Evolutionary conservation across 2,888 invertebrate species (phyloP), one percentile per base, ranked within the genome.

Genomic region (Metacarcinus magister): DNA sequence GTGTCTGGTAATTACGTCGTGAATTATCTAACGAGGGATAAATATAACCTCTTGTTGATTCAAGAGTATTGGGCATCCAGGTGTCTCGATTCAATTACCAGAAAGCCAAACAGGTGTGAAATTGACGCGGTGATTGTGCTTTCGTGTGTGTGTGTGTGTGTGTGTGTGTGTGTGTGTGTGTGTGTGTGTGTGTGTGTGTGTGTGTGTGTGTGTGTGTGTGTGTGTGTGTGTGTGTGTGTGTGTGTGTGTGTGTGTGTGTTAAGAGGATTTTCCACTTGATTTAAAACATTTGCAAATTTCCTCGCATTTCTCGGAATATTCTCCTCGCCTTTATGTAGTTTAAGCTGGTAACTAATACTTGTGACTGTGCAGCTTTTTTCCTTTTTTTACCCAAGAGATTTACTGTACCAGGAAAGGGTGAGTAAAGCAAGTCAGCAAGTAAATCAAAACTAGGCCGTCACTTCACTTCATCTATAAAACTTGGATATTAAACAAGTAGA

Each of bases 21-120:
- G 28, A 82, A 82, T 82, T 32, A 82, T 82, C 82, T 82, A 82
- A 82, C 82, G 32, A 32, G 82, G 82, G 82, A 82, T 82, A 82
- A 82, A 82, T 82, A 28, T 10, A 10, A 23, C 23, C 32, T 32
- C 82, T 82, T 82, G 82, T 82, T 82, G 82, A 32, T 82, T 82
- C 82, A 82, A 10, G 82, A 82, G 82, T 32, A 82, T 8, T 82
- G 82, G 32, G 23, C 32, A 13, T 32, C 82, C 82, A 28, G 32
- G 82, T 82, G 82, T 82, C 32, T 82, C 82, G 32, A 82, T 82
- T 82, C 23, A 82, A 82, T 82, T 28, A 82, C 82, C 82, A 82
- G 32, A 82, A 82, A 82, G 32, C 82, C 82, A 82, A 82, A 82
- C 82, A 32, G 32, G 82, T 82, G 82, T 82, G 82, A 28, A 82